Evolutionary conservation across 2,888 invertebrate genomes (phyloP), one percentile per base, ranked within the genome.

Genomic region (Argyra leucocephala): DNA sequence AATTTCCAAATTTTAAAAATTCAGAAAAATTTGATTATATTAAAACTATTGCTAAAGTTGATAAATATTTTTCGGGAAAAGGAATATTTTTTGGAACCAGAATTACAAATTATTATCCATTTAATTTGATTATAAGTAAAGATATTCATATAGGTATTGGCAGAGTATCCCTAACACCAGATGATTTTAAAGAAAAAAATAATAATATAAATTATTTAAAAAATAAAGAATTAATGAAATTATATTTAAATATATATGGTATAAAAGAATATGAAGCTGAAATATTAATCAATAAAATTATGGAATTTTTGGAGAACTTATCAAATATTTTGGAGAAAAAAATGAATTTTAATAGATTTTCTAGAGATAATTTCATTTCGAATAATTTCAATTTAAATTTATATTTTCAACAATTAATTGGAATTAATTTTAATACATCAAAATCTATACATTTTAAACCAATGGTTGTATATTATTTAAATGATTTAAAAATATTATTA

Each of bases 161-260:
- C 2, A 26, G n/a, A 26, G 7, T 15, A 15, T 10, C 21, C 10
- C 5, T 24, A 9, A 24, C 18, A 61, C 2, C 15, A n/a, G n/a
- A 26, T 31, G 31, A 18, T 6, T 61, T 61, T n/a, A n/a, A 5
- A 10, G 24, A 31, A 21, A 1, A 21, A 9, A 10, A 61, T 18
- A 24, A 24, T 21, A 21, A 24, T 18, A 26, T 9, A 9, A 18
- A 31, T 6, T 61, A 26, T 61, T 21, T n/a, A 7, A 24, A 10
- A 21, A 61, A 61, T 31, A 21, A 21, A 24, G 61, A 24, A 21
- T 21, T 31, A 61, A 61, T 61, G 61, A 31, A 61, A 61, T 26
- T 21, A 6, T 21, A n/a, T 61, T 61, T 61, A 21, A 26, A 26
- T 21, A 31, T 31, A 10, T 61, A 61, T 31, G 26, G 26, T n/a